Conservation (phyloP, 2,113 vertebrate genomes). For the Eulemur rufifrons region DNA sequence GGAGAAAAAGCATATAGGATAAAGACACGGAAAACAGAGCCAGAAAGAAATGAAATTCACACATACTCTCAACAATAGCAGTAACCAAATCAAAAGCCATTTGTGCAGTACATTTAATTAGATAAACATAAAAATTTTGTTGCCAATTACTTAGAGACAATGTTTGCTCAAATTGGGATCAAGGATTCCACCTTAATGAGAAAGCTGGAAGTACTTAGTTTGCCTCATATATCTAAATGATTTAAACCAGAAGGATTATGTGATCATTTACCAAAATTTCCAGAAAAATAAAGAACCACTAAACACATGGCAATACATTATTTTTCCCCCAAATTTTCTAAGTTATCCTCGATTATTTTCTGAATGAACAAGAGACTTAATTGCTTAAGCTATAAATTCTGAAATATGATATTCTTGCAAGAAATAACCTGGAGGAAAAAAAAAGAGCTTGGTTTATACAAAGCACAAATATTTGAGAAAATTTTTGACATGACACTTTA, state of each 20-base stretch:
- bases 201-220: neutral
- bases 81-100: neutral
- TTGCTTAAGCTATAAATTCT: neutral
- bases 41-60: neutral
- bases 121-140: neutral
- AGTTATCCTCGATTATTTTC: neutral
- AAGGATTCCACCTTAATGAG: neutral
- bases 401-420: neutral
- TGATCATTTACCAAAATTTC: neutral
- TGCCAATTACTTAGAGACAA: neutral
- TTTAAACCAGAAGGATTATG: neutral
- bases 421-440: neutral
- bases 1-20: neutral
- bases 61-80: neutral
- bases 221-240: neutral
- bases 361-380: neutral
- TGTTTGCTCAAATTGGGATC: neutral
- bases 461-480: neutral
- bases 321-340: neutral
- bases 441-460: rapidly evolving
- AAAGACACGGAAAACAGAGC: neutral
- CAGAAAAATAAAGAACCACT: neutral
- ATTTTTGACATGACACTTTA: neutral
- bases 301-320: neutral
- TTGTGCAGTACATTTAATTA: neutral